Percentiles rank a stretch among this genome's conserved stretches.
Conservation (phyloP, 2,888 invertebrate genomes). For the Dyspetes luteomarginatus region DNA sequence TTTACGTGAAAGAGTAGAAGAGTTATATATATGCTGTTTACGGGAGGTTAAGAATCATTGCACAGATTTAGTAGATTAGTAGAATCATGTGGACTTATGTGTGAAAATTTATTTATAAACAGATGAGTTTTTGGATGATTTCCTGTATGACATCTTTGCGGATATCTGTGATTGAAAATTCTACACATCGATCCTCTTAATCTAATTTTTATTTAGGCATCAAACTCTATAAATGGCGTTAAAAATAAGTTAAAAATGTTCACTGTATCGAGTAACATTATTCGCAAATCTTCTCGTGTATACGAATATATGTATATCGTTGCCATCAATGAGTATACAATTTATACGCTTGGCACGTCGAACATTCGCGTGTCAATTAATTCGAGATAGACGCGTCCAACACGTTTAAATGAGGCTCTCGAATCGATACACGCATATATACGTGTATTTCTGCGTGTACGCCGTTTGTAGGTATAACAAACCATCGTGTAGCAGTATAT, state of each 20-base stretch:
- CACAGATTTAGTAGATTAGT: no score
- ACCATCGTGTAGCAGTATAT: conserved; percentile 16
- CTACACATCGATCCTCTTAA: no score
- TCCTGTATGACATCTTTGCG: background rate
- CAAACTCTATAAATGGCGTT: no score
- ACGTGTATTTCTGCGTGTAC: conserved; percentile 26
- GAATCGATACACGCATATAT: conserved; percentile 62
- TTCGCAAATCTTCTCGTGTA: background rate
- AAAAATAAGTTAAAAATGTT: background rate
- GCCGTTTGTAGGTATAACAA: conserved; percentile 38
- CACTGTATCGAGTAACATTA: background rate
- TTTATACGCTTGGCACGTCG: conserved; percentile 44
- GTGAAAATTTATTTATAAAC: no score
- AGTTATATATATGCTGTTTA: no score
- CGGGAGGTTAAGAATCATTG: no score
- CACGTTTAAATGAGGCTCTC: conserved; percentile 63
- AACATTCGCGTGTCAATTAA: conserved; percentile 68
- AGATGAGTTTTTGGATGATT: no score
- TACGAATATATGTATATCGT: background rate
- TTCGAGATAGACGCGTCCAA: conserved; percentile 64
- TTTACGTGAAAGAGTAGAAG: no score
- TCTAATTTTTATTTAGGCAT: background rate
- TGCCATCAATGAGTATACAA: background rate
- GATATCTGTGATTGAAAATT: no score
- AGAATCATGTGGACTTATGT: no score